Evolutionary conservation across 1,140 invertebrate species (phyloP), one percentile per base, ranked within the genome.

Genomic region (Arion vulgaris): DNA sequence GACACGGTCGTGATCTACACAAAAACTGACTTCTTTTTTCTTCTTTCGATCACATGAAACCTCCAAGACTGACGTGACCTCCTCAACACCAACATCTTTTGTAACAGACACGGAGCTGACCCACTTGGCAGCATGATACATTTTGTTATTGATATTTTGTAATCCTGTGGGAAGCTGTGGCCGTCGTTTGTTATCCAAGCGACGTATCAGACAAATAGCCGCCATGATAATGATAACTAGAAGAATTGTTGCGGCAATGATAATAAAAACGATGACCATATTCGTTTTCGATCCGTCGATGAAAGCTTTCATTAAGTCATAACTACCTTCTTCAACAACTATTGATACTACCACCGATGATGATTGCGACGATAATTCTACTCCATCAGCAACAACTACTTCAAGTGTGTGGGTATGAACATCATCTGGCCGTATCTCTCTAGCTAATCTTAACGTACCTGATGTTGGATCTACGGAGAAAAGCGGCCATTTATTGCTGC

Each of bases 391-490:
- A 0, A 82, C 84, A 19, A 79, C 51, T 28, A 85, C 41, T 4
- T 73, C 71, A 17, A 85, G 39, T 5, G 2, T 28, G 72, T 85
- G 84, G 7, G 69, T 73, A 23, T 53, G 38, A 34, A 81, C 77
- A 62, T 85, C 84, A 13, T 80, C 39, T 39, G 80, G 75, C 15
- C 57, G 51, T 36, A 85, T 85, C 77, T 0, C 96, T 97, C 87
- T 96, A 51, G 83, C 84, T 0, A 98, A 95, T 13, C 96, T 95
- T 83, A 98, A 96, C 0, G 97, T 95, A 0, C 97, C 97, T 0
- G 95, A 96, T 39, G 95, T 93, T 0, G 96, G 94, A 91, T 98
- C 96, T 81, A 98, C 97, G 36, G 95, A 95, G 93, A 98, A 98
- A 90, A 97, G 73, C 94, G 80, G 49, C 36, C 36, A 32, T 36